Evolutionary conservation across 2,797 vertebrate species (phyloP).

Genomic region (Chaenodraco wilsoni): DNA sequence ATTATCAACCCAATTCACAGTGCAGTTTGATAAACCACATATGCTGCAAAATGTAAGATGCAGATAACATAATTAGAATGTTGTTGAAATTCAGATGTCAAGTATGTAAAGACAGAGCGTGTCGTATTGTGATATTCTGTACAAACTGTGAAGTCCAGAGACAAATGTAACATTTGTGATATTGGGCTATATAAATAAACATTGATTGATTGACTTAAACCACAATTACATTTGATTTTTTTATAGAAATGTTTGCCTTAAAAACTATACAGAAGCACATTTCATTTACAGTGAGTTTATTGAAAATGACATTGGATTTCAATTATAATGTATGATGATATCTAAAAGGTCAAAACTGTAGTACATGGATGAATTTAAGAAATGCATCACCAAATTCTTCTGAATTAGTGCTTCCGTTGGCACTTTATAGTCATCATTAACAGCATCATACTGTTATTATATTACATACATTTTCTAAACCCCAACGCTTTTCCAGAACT

Average conservation of each 20-base stretch:
- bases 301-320: constrained; percentile 71
- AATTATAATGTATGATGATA: constrained; percentile 27
- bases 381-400: constrained; percentile 29
- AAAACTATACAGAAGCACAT: background rate
- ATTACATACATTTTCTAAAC: constrained; percentile 28
- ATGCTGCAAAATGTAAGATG: constrained; percentile 10
- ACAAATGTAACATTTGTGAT: too few relatives aligned
- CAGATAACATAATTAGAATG: background rate
- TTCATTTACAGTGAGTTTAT: constrained; percentile 78
- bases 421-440: constrained; percentile 53
- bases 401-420: constrained; percentile 43
- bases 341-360: constrained; percentile 42
- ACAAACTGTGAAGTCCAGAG: too few relatives aligned
- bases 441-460: constrained; percentile 27
- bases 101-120: too few relatives aligned
- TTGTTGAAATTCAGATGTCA: constrained; percentile 7
- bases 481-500: constrained; percentile 26
- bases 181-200: too few relatives aligned
- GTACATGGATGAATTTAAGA: constrained; percentile 31
- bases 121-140: too few relatives aligned
- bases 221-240: too few relatives aligned
- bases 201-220: too few relatives aligned
- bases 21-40: constrained; percentile 34
- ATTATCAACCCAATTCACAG: constrained; percentile 48
- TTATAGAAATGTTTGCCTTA: background rate